Conservation (phyloP, 2,113 vertebrate genomes). For the Dolichotis patagonum region DNA sequence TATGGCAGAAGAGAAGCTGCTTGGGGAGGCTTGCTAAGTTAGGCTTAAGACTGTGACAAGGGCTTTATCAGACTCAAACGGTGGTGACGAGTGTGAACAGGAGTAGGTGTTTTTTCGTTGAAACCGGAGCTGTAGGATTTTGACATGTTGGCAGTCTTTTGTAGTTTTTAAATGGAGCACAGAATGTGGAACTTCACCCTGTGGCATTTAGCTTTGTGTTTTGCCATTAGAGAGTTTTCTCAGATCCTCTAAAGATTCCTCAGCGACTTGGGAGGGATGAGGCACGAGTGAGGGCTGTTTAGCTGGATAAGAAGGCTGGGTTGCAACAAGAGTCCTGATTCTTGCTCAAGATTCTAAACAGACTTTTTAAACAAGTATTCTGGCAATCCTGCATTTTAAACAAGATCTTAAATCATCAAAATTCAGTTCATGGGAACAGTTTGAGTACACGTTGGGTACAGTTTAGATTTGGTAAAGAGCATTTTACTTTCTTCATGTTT, state of each 20-base stretch:
- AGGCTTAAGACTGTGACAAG: conserved; percentile 58
- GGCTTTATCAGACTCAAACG: conserved; percentile 48
- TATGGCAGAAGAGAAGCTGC: conserved; percentile 71
- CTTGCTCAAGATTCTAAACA: background rate
- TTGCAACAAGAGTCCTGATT: background rate
- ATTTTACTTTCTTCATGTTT: background rate
- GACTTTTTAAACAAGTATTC: background rate
- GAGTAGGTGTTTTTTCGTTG: conserved; percentile 57
- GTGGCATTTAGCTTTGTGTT: conserved; percentile 31
- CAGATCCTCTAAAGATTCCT: background rate
- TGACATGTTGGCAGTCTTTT: background rate
- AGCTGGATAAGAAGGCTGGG: conserved; percentile 32
- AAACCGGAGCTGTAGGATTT: conserved; percentile 15
- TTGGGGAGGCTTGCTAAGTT: conserved; percentile 43
- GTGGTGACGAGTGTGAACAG: conserved; percentile 35
- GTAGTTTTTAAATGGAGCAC: conserved; percentile 55
- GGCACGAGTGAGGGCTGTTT: background rate
- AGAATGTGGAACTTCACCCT: conserved; percentile 17
- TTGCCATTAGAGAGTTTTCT: background rate
- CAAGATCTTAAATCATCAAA: conserved; percentile 33
- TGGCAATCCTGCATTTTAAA: background rate
- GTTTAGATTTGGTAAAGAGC: background rate
- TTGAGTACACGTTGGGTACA: background rate
- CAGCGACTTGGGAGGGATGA: background rate
- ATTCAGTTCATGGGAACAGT: background rate